Conservation (phyloP, 2,888 invertebrate genomes). For the Cotesia congregata region DNA sequence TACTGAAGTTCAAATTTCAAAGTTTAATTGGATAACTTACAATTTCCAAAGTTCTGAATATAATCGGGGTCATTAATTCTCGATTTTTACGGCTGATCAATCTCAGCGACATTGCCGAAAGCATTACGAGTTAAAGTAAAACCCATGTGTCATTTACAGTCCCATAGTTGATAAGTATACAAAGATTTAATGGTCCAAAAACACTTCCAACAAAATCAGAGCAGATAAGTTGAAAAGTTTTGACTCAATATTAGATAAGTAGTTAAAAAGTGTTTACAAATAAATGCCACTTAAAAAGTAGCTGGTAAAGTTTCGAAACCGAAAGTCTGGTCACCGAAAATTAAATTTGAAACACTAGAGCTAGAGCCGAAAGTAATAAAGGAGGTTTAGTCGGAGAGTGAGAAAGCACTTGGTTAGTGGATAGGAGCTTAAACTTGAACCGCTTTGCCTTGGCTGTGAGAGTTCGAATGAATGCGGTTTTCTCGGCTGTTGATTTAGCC, state of each 20-base stretch:
- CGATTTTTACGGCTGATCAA: too few relatives aligned
- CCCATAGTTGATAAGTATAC: too few relatives aligned
- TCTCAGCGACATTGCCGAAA: too few relatives aligned
- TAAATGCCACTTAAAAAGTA: not conserved
- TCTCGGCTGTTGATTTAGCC: slow-evolving; percentile 45
- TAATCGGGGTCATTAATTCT: too few relatives aligned
- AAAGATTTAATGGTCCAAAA: too few relatives aligned
- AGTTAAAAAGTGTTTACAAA: not conserved
- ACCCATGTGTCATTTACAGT: too few relatives aligned
- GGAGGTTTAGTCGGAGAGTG: not conserved
- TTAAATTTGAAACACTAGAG: not conserved
- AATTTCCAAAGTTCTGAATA: too few relatives aligned
- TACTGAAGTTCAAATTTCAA: too few relatives aligned
- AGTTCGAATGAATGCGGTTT: slow-evolving; percentile 35
- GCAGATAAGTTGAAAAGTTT: too few relatives aligned
- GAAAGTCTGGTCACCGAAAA: not conserved
- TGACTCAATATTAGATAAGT: not conserved
- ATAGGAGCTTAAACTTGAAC: slow-evolving; percentile 15
- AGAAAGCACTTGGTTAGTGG: not conserved
- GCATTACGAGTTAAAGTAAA: too few relatives aligned
- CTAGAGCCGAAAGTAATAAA: not conserved
- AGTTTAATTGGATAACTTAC: too few relatives aligned
- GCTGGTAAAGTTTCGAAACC: not conserved
- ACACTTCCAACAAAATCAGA: too few relatives aligned
- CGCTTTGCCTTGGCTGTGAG: not conserved